phyloP scores from a whole-genome alignment of 2,797 vertebrate genomes.

The Mallotus villosus region DNA sequence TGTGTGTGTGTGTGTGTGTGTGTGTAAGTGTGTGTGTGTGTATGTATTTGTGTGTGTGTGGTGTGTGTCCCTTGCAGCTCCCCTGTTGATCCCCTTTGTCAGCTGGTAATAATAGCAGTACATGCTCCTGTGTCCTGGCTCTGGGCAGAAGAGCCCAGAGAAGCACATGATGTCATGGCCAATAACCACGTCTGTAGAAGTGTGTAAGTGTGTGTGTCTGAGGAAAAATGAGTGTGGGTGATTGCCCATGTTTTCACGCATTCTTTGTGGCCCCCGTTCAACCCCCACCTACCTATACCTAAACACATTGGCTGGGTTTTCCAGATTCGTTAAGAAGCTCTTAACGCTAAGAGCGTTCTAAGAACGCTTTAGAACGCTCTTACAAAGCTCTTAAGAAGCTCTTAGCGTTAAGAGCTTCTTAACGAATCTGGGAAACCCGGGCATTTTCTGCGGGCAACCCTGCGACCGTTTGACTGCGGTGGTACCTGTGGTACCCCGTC shows the following conservation, averaged over 20 bases:
- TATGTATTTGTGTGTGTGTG: neutral
- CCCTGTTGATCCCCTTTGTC: conserved; percentile 32
- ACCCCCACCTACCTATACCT: too few relatives aligned
- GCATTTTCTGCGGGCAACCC: too few relatives aligned
- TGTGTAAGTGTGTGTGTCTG: neutral
- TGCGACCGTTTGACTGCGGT: too few relatives aligned
- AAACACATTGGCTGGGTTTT: too few relatives aligned
- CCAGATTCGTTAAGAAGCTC: too few relatives aligned
- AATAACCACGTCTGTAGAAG: neutral
- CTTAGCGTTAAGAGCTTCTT: too few relatives aligned
- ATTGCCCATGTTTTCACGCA: too few relatives aligned
- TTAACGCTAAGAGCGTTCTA: too few relatives aligned
- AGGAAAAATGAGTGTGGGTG: neutral
- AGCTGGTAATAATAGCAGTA: conserved; percentile 53
- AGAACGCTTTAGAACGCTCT: too few relatives aligned
- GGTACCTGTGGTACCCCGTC: neutral
- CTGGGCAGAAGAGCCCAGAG: conserved; percentile 20
- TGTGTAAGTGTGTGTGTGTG: conserved; percentile 13
- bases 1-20: conserved; percentile 2
- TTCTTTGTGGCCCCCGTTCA: neutral
- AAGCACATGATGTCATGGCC: conserved; percentile 41
- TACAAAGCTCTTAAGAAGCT: too few relatives aligned
- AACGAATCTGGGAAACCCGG: too few relatives aligned
- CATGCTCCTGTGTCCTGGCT: conserved; percentile 31
- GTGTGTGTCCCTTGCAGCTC: conserved; percentile 1